Conservation (phyloP, 1,140 invertebrate species). For the Drosophila nebulosa region DNA sequence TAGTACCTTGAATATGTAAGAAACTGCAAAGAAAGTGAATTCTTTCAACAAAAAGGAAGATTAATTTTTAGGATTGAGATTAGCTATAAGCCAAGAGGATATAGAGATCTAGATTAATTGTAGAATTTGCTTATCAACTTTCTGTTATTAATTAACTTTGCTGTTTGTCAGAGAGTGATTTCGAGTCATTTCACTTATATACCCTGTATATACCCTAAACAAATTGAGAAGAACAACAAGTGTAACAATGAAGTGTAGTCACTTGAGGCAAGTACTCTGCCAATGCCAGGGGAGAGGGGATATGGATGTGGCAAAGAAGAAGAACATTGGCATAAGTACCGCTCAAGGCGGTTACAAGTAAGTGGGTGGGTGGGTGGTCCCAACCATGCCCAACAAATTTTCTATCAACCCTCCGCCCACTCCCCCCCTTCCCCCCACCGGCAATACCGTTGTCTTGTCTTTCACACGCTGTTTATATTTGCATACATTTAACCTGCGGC, state of each 20-base stretch:
- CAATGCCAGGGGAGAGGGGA: neutral
- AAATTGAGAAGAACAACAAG: slow-evolving; percentile 44
- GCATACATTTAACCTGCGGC: slow-evolving; percentile 72
- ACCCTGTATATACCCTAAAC: neutral
- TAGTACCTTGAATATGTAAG: neutral
- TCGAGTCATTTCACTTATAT: slow-evolving; percentile 3
- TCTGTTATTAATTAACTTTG: too few relatives aligned
- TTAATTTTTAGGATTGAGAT: too few relatives aligned
- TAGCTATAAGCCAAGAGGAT: too few relatives aligned
- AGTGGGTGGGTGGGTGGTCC: neutral
- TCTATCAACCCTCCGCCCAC: neutral
- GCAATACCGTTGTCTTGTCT: slow-evolving; percentile 32
- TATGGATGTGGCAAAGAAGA: slow-evolving; percentile 21
- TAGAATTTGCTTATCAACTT: too few relatives aligned
- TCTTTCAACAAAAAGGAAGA: too few relatives aligned
- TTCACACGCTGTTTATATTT: slow-evolving; percentile 74
- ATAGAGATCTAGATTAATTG: too few relatives aligned
- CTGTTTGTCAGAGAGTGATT: neutral
- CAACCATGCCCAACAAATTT: neutral
- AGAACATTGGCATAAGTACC: slow-evolving; percentile 69
- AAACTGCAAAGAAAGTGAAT: neutral
- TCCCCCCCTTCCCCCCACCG: neutral
- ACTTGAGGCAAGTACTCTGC: slow-evolving; percentile 43
- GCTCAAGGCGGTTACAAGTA: slow-evolving; percentile 54
- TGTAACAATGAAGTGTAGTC: slow-evolving; percentile 65